Evolutionary conservation across 2,113 vertebrate genomes (phyloP), one percentile per base, ranked within the genome.

Genomic region (Upupa epops): DNA sequence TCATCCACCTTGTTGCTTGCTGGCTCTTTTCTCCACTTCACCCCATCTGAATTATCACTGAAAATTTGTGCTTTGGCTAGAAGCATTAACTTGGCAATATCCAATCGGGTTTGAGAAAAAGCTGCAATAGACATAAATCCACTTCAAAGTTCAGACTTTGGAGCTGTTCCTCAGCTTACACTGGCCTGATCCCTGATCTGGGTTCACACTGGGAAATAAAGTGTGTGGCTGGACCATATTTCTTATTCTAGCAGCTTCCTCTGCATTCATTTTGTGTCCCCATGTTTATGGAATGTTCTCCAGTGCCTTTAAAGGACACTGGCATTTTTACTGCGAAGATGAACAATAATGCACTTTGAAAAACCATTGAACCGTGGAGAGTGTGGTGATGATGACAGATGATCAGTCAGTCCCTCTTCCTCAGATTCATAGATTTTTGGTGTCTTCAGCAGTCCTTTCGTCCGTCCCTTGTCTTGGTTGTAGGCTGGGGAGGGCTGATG

Each of bases 1-100:
- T 10, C 18, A 74, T 36, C 48, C 48, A 63, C 1, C 11, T 31
- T 75, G 37, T 56, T 1, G 0, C 24, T 8, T 3, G 1, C 32
- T 8, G 6, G 26, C 20, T 63, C 60, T 92, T 60, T 34, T 52
- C 73, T 76, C n/a, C 73, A 17, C 31, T 60, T 76, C 46, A 83
- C 24, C 29, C 52, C 26, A 2, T n/a, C 72, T 49, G 25, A 90
- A 42, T 74, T 91, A 46, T 40, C 40, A 15, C 52, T 77, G 70
- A 22, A 84, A 40, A 40, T 8, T 36, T 7, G 2, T 54, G 32
- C 14, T 66, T 58, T 74, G 60, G 58, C 70, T 48, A 31, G 40
- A 51, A 86, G 11, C 36, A 48, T 37, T 1, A 54, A 16, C 21
- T 49, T 31, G 69, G 60, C 55, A 77, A 28, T 48, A n/a, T 68